Conservation (phyloP, 2,888 invertebrate species). For the Agriopis marginaria region DNA sequence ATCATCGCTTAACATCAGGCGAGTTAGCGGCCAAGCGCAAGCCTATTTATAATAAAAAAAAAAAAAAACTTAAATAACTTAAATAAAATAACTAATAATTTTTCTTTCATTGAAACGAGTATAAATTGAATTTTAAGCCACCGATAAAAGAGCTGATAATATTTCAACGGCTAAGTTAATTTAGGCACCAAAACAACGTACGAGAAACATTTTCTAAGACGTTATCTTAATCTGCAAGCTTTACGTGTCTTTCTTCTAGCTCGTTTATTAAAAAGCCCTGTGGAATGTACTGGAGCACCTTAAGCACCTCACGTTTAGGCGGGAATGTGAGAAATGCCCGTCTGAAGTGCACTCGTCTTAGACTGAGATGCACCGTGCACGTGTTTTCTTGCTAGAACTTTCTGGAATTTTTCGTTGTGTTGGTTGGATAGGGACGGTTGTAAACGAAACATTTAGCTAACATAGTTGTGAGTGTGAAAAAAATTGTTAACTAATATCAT, state of each 20-base stretch:
- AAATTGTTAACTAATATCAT: not conserved
- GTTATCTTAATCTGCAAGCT: constrained; percentile 8
- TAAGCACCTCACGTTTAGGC: constrained; percentile 48
- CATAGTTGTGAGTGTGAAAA: not conserved
- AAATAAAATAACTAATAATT: too few relatives aligned
- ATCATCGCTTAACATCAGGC: too few relatives aligned
- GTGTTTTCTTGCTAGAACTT: constrained; percentile 42
- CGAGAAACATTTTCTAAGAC: not conserved
- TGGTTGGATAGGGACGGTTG: constrained; percentile 1
- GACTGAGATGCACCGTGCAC: constrained; percentile 39
- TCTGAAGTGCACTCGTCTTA: constrained; percentile 45
- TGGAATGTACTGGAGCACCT: constrained; percentile 29
- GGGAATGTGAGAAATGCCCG: constrained; percentile 52
- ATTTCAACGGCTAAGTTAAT: too few relatives aligned
- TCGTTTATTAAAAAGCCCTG: constrained; percentile 30
- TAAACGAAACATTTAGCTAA: not conserved
- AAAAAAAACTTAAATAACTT: too few relatives aligned
- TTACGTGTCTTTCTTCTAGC: constrained; percentile 21
- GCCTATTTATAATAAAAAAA: too few relatives aligned
- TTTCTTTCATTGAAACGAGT: too few relatives aligned
- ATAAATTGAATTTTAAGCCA: too few relatives aligned
- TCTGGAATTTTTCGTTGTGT: constrained; percentile 24
- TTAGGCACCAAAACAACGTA: not conserved
- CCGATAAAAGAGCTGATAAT: too few relatives aligned
- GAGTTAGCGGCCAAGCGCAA: too few relatives aligned